Conservation (phyloP, 2,888 invertebrate species). For the Hirtodrosophila duncani region DNA sequence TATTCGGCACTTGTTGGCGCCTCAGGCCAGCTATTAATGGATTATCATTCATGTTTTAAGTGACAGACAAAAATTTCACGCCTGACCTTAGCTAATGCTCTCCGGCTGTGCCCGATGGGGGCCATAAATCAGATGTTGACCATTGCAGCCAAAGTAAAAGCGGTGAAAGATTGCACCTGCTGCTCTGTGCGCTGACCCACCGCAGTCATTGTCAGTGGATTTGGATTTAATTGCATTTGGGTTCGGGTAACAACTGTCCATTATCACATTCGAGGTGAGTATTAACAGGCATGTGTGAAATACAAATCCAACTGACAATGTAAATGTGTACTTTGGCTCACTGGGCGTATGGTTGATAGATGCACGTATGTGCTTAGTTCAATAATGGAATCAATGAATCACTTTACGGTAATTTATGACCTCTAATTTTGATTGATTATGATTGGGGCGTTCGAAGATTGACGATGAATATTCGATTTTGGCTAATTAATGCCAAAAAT, state of each 20-base stretch:
- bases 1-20: conserved; percentile 30
- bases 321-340: background rate
- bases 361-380: too few relatives aligned
- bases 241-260: conserved; percentile 14
- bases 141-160: conserved; percentile 19
- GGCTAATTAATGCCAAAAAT: too few relatives aligned
- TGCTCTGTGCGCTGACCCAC: conserved; percentile 20
- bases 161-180: conserved; percentile 13
- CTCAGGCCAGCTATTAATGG: conserved; percentile 46
- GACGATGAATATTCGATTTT: too few relatives aligned
- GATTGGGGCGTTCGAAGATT: too few relatives aligned
- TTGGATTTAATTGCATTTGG: conserved; percentile 15
- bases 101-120: background rate
- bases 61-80: conserved; percentile 31
- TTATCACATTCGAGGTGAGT: conserved; percentile 3
- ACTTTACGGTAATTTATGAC: too few relatives aligned
- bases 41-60: conserved; percentile 32
- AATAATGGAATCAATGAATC: too few relatives aligned
- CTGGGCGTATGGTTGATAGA: conserved; percentile 18
- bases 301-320: conserved; percentile 17
- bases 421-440: too few relatives aligned
- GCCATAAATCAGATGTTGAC: conserved; percentile 50
- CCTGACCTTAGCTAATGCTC: conserved; percentile 38
- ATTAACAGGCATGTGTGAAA: conserved; percentile 23
- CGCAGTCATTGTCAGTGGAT: conserved; percentile 25